A percentile compares a stretch with the other conserved stretches of the same genome.
Evolutionary conservation across 2,113 vertebrate species (phyloP).

Genomic region (Eretmochelys imbricata): DNA sequence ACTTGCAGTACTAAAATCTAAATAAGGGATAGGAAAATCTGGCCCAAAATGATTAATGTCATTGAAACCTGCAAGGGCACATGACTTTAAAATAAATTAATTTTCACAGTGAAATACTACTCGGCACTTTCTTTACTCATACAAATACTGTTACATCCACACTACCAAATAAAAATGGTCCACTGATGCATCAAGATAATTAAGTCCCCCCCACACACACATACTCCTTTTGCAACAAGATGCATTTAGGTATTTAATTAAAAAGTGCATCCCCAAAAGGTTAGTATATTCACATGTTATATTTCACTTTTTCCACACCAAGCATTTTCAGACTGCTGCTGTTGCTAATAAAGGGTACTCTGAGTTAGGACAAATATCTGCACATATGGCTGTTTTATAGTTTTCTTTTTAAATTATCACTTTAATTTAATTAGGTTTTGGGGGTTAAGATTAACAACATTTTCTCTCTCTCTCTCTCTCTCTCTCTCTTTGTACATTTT

Average conservation of each 20-base stretch:
- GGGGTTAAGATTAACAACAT: constrained; percentile 36
- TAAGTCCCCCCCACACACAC: neutral
- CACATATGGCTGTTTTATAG: constrained; percentile 68
- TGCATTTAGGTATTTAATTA: constrained; percentile 73
- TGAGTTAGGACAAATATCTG: constrained; percentile 64
- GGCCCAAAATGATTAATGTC: constrained; percentile 44
- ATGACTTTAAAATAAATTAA: constrained; percentile 16
- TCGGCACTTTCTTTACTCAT: constrained; percentile 52
- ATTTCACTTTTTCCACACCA: constrained; percentile 76
- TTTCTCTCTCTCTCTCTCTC: neutral
- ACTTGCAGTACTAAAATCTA: neutral
- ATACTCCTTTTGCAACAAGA: constrained; percentile 10
- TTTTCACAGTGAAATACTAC: constrained; percentile 46
- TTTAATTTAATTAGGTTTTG: constrained; percentile 68
- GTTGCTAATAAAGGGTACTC: constrained; percentile 53
- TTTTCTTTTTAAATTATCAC: constrained; percentile 70
- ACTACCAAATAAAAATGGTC: constrained; percentile 45
- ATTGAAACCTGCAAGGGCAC: neutral
- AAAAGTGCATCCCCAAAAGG: constrained; percentile 74
- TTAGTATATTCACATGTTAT: constrained; percentile 65
- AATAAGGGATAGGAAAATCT: neutral
- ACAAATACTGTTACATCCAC: constrained; percentile 14
- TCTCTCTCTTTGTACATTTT: too few species aligned
- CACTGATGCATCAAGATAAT: constrained; percentile 53
- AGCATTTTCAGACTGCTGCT: constrained; percentile 76